Conservation (phyloP, 2,888 invertebrate species). For the Melangyna quadrimaculata region DNA sequence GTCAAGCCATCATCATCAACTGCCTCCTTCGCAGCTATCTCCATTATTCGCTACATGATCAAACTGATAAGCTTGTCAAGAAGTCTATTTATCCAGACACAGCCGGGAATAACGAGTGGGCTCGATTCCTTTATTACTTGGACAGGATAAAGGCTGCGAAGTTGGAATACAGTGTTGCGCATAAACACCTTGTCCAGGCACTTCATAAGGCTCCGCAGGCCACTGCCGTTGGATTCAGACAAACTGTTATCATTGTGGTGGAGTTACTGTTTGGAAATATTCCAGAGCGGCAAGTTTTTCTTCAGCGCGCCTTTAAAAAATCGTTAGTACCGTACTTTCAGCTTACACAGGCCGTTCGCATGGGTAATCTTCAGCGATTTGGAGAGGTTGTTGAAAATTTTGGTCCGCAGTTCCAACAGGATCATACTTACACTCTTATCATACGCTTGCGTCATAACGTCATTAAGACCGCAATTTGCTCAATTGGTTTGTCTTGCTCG, state of each 20-base stretch:
- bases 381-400: slow-evolving; percentile 95
- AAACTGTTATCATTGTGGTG: slow-evolving; percentile 97
- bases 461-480: slow-evolving; percentile 98
- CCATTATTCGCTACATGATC: slow-evolving; percentile 97
- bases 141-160: slow-evolving; percentile 99
- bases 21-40: slow-evolving; percentile 97
- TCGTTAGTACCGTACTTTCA: slow-evolving; percentile 98
- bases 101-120: slow-evolving; percentile 99
- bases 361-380: slow-evolving; percentile 96
- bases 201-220: slow-evolving; percentile 98
- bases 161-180: slow-evolving; percentile 98
- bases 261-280: slow-evolving; percentile 98
- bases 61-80: slow-evolving; percentile 97
- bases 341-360: slow-evolving; percentile 96
- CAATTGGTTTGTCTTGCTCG: slow-evolving; percentile 97
- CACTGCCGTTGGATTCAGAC: slow-evolving; percentile 98
- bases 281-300: slow-evolving; percentile 96
- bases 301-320: slow-evolving; percentile 93
- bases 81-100: slow-evolving; percentile 98
- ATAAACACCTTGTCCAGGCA: slow-evolving; percentile 96
- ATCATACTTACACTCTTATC: slow-evolving; percentile 97
- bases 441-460: slow-evolving; percentile 98
- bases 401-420: slow-evolving; percentile 94
- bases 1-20: slow-evolving; percentile 97
- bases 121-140: slow-evolving; percentile 97